Conservation (phyloP, 2,797 vertebrate species). For the Falco concolor region DNA sequence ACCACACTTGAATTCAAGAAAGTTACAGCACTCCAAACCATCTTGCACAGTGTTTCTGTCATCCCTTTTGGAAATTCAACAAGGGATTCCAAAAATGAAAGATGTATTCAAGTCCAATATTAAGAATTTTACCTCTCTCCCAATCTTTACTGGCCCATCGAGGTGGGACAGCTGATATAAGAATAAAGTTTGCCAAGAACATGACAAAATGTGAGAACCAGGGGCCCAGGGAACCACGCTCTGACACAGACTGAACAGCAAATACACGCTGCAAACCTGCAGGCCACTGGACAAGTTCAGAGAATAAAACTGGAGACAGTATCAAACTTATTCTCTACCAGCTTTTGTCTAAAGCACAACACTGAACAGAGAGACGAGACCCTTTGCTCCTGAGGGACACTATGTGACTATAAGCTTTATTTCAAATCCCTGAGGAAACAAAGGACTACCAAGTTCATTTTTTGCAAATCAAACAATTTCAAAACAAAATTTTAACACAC, state of each 20-base stretch:
- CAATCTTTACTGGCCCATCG: neutral
- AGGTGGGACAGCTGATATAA: neutral
- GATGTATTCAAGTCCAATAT: neutral
- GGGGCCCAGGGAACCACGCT: neutral
- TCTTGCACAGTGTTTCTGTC: accelerated
- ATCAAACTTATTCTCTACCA: neutral
- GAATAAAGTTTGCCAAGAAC: neutral
- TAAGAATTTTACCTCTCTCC: neutral
- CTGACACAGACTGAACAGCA: neutral
- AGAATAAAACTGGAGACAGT: neutral
- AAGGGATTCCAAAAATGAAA: neutral
- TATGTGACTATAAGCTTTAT: neutral
- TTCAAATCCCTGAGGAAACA: neutral
- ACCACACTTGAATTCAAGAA: neutral
- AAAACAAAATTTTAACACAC: neutral
- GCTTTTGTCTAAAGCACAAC: accelerated
- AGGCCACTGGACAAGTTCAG: accelerated
- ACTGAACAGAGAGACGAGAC: neutral
- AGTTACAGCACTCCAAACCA: neutral
- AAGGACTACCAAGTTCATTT: neutral
- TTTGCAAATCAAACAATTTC: neutral
- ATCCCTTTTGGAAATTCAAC: neutral
- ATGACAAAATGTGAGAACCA: neutral
- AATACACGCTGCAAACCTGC: accelerated
- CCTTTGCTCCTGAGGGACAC: neutral